These are phyloP conservation scores for Netelia fuscicornis DNA, from an alignment of 2,888 invertebrate species.

Conservation along the genomic window DNA sequence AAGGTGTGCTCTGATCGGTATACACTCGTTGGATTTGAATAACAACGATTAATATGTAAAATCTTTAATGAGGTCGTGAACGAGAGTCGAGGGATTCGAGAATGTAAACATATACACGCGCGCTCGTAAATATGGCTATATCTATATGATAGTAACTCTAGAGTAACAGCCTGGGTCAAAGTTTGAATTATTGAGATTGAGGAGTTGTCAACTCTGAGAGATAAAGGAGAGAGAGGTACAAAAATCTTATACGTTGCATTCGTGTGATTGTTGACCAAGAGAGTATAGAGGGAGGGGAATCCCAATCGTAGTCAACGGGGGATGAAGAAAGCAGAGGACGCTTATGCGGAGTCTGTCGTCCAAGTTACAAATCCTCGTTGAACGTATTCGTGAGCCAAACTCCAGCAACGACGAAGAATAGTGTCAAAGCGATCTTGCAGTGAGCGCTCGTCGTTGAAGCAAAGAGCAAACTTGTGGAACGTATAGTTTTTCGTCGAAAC, in stretches of 20 bases:
- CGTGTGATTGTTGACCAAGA: not conserved
- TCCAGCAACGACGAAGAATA: slow-evolving; percentile 10
- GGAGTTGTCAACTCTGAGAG: slow-evolving; percentile 13
- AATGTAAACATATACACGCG: not conserved
- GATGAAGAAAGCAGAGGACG: slow-evolving; percentile 19
- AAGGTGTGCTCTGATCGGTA: not conserved
- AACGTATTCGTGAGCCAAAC: not conserved
- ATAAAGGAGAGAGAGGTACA: slow-evolving; percentile 18
- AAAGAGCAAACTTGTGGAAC: not conserved
- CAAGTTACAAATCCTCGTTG: not conserved
- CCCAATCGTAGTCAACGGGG: not conserved
- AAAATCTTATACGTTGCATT: not conserved
- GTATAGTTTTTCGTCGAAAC: slow-evolving; percentile 25
- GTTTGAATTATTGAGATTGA: slow-evolving; percentile 26
- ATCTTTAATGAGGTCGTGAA: not conserved
- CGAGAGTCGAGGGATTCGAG: not conserved
- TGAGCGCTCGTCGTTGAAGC: slow-evolving; percentile 10
- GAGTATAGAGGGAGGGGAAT: not conserved
- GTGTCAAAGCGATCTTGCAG: slow-evolving; percentile 16
- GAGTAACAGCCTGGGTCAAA: slow-evolving; percentile 32
- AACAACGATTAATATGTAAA: slow-evolving; percentile 18
- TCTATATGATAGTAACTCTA: not conserved
- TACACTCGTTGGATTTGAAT: slow-evolving; percentile 5
- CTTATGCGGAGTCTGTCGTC: not conserved
- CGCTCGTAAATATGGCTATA: not conserved